Percentiles rank a stretch among this genome's conserved stretches.
Evolutionary conservation across 2,797 vertebrate genomes (phyloP).

Genomic region (Pangasius mekongensis): DNA sequence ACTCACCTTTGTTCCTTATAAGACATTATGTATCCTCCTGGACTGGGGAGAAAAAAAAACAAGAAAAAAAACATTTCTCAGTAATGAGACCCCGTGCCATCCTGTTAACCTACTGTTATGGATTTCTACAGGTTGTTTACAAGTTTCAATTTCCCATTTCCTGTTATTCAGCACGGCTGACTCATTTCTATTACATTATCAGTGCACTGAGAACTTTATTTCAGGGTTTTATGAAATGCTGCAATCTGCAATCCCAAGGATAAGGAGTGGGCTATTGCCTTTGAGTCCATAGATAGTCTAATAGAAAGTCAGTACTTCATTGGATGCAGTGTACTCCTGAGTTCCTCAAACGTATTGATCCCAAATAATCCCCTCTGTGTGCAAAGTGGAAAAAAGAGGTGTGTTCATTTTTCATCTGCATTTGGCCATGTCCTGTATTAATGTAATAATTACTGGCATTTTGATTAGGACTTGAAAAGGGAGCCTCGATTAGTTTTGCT

Average conservation of each 20-base stretch:
- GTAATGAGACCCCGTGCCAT: not conserved
- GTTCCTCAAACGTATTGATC: not conserved
- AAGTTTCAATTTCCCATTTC: not conserved
- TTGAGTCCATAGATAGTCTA: not conserved
- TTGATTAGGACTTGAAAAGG: not conserved
- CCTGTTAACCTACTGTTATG: too few relatives aligned
- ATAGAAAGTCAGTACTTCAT: not conserved
- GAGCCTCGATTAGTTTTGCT: not conserved
- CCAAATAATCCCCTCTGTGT: too few relatives aligned
- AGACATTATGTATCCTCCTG: not conserved
- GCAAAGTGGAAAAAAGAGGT: not conserved
- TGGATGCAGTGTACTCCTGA: not conserved
- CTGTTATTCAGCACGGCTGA: not conserved
- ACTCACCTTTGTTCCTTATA: not conserved
- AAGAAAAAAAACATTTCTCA: not conserved
- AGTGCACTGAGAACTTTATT: not conserved
- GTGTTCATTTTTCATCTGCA: not conserved
- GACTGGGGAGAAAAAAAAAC: not conserved
- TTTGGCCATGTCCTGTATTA: not conserved
- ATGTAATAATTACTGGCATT: not conserved
- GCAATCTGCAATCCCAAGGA: not conserved
- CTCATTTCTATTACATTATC: not conserved
- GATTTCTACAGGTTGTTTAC: not conserved
- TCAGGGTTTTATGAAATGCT: not conserved
- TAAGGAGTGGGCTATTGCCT: not conserved